These are phyloP conservation scores for Stictonetta naevosa DNA, from an alignment of 2,113 vertebrate genomes.

Conservation along the genomic window DNA sequence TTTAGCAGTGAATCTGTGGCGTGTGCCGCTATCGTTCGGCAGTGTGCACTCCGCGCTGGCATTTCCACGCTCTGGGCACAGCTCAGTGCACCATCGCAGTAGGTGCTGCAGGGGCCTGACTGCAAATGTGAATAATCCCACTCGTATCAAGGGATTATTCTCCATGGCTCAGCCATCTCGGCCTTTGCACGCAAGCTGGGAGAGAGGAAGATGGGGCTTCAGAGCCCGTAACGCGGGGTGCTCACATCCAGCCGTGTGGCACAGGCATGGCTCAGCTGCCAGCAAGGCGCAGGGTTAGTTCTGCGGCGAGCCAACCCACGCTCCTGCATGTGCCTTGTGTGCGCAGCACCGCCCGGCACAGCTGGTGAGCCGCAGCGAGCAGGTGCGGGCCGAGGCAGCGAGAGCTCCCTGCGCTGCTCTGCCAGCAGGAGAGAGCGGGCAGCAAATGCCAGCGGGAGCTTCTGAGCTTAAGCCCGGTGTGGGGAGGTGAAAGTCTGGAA, in stretches of 20 bases:
- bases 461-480: neutral
- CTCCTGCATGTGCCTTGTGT: neutral
- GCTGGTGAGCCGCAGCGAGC: neutral
- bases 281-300: fast-evolving
- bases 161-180: neutral
- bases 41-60: fast-evolving
- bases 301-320: neutral
- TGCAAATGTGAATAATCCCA: constrained; percentile 29
- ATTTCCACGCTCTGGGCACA: neutral
- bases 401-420: fast-evolving
- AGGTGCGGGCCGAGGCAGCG: fast-evolving
- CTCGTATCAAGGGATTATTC: constrained; percentile 30
- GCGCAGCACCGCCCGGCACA: neutral
- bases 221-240: neutral
- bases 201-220: neutral
- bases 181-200: constrained; percentile 11
- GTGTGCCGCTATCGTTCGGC: neutral
- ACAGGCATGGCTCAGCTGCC: neutral
- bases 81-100: neutral
- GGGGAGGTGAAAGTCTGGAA: neutral
- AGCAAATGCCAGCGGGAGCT: neutral
- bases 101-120: constrained; percentile 16
- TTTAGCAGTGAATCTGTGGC: neutral
- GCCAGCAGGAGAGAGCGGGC: neutral
- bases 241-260: fast-evolving